Evolutionary conservation across 2,888 invertebrate species (phyloP).

Genomic region (Therioaphis trifolii): DNA sequence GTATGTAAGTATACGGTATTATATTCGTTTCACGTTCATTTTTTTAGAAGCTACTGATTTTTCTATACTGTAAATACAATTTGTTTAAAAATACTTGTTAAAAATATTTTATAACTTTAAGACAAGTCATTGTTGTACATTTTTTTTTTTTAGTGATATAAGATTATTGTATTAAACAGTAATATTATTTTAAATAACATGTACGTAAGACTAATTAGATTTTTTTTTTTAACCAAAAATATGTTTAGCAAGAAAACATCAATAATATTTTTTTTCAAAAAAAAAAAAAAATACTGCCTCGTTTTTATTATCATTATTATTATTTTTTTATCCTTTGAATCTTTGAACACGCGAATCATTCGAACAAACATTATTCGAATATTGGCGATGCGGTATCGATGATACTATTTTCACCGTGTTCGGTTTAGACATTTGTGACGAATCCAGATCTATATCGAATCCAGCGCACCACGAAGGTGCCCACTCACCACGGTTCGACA

Average conservation of each 20-base stretch:
- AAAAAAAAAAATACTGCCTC: not conserved
- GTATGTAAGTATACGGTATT: constrained; percentile 6
- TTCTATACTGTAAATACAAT: constrained; percentile 61
- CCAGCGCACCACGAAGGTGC: too few relatives aligned
- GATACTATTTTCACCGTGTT: too few relatives aligned
- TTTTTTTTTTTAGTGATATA: constrained; percentile 55
- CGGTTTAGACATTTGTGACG: too few relatives aligned
- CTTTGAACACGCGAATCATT: too few relatives aligned
- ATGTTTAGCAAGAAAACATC: constrained; percentile 51
- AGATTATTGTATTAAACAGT: constrained; percentile 55
- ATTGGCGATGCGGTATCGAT: too few relatives aligned
- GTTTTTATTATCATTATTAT: too few relatives aligned
- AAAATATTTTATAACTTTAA: constrained; percentile 61
- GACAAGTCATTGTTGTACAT: constrained; percentile 61
- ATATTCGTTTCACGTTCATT: constrained; percentile 42
- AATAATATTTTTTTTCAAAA: constrained; percentile 62
- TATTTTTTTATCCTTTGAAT: not conserved
- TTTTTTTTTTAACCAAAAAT: constrained; percentile 57
- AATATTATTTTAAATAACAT: constrained; percentile 56
- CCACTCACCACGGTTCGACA: too few relatives aligned
- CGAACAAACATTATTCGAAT: too few relatives aligned
- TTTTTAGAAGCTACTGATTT: constrained; percentile 54
- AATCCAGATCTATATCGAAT: too few relatives aligned
- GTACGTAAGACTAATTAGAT: constrained; percentile 61
- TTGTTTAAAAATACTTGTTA: constrained; percentile 62